phyloP scores from a whole-genome alignment of 2,113 vertebrate species.

The Lamprotornis superbus region DNA sequence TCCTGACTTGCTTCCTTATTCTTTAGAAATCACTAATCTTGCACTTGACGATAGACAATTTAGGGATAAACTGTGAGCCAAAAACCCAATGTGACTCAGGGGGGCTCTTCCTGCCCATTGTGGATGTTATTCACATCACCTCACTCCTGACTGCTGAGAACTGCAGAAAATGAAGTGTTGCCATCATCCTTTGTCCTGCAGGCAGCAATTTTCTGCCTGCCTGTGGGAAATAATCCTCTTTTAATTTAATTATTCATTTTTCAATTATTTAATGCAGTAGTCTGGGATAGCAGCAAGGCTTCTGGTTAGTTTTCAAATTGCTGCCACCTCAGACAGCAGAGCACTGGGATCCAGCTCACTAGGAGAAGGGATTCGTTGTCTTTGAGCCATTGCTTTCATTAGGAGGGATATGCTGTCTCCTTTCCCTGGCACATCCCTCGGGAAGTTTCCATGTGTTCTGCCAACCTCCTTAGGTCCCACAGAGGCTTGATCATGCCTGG shows the following conservation, averaged over 20 bases:
- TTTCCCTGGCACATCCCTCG: not conserved
- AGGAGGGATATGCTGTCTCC: not conserved
- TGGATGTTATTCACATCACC: conserved; percentile 19
- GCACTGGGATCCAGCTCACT: not conserved
- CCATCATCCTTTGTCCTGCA: conserved; percentile 29
- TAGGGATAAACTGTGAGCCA: not conserved
- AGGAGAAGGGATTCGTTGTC: not conserved
- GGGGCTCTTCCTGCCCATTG: not conserved
- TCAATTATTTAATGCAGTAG: conserved; percentile 44
- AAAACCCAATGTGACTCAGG: not conserved
- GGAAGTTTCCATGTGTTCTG: conserved; percentile 2
- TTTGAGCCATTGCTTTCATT: not conserved
- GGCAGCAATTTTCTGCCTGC: conserved; percentile 52
- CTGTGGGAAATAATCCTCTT: conserved; percentile 61
- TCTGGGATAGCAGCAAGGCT: not conserved
- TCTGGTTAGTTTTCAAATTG: conserved; percentile 24
- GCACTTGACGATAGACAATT: not conserved
- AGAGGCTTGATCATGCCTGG: not conserved
- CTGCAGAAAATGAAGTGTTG: conserved; percentile 39
- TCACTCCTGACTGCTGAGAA: conserved; percentile 16
- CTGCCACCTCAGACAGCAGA: not conserved
- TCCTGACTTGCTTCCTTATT: not conserved
- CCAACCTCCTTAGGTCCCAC: not conserved
- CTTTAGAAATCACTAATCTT: not conserved
- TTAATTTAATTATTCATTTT: conserved; percentile 69